Evolutionary conservation across 2,797 vertebrate genomes (phyloP).

Genomic region (Coccyzus lansbergi): DNA sequence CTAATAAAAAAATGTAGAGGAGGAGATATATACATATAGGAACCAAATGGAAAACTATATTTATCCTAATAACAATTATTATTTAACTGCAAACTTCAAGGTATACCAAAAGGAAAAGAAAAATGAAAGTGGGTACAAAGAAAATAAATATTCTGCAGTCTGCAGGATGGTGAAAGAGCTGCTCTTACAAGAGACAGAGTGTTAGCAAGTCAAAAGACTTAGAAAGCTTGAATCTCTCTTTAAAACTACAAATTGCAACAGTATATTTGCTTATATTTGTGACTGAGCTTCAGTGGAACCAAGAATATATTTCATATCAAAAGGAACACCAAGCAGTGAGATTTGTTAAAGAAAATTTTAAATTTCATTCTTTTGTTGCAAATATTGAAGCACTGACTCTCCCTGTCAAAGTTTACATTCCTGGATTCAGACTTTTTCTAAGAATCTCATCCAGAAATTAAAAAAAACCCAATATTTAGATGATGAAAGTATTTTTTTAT

Average conservation of each 20-base stretch:
- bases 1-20: neutral
- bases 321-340: neutral
- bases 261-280: neutral
- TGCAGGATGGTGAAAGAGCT: neutral
- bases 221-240: neutral
- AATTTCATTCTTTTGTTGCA: neutral
- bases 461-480: neutral
- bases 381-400: neutral
- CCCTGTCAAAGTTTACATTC: neutral
- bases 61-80: neutral
- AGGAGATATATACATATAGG: neutral
- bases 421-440: neutral
- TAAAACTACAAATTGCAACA: neutral
- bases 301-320: neutral
- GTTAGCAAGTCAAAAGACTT: neutral
- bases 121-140: neutral
- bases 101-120: neutral
- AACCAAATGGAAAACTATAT: neutral
- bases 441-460: neutral
- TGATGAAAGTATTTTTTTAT: neutral
- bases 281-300: neutral
- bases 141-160: neutral
- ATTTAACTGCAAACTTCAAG: neutral
- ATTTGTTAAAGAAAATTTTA: neutral
- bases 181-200: neutral